Evolutionary conservation across 2,888 invertebrate genomes (phyloP).

Genomic region (Cryptocephalus primarius): DNA sequence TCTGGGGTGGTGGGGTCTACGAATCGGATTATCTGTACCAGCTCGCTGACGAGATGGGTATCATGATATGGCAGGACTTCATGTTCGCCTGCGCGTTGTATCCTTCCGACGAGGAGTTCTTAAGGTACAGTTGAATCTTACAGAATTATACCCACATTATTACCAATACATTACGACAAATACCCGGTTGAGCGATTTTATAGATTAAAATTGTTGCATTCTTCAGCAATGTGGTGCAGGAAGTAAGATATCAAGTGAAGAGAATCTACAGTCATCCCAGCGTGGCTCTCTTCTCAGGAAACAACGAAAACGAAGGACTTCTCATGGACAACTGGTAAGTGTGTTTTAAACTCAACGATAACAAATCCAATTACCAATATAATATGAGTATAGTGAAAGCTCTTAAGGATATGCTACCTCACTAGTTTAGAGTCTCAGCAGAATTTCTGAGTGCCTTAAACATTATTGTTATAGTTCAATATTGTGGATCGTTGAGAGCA

Average conservation of each 20-base stretch:
- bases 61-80: slow-evolving; percentile 95
- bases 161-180: too few relatives aligned
- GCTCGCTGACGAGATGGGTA: slow-evolving; percentile 75
- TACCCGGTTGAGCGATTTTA: too few relatives aligned
- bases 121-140: slow-evolving; percentile 46
- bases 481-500: too few relatives aligned
- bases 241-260: slow-evolving; percentile 71
- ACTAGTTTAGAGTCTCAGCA: too few relatives aligned
- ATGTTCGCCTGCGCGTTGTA: slow-evolving; percentile 96
- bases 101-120: slow-evolving; percentile 60
- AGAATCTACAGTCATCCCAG: slow-evolving; percentile 79
- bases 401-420: too few relatives aligned
- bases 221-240: slow-evolving; percentile 55
- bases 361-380: too few relatives aligned
- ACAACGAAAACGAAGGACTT: slow-evolving; percentile 94
- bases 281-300: slow-evolving; percentile 81
- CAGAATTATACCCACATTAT: too few relatives aligned
- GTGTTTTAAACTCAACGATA: neutral
- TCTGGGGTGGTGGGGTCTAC: slow-evolving; percentile 96
- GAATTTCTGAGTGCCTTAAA: too few relatives aligned
- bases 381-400: too few relatives aligned
- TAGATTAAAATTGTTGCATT: too few relatives aligned
- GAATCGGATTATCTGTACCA: slow-evolving; percentile 84
- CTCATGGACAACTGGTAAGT: slow-evolving; percentile 66
- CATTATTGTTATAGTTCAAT: too few relatives aligned